A percentile compares a stretch with the other conserved stretches of the same genome.
Evolutionary conservation across 2,888 invertebrate species (phyloP).

Genomic region (Cryptocephalus moraei): DNA sequence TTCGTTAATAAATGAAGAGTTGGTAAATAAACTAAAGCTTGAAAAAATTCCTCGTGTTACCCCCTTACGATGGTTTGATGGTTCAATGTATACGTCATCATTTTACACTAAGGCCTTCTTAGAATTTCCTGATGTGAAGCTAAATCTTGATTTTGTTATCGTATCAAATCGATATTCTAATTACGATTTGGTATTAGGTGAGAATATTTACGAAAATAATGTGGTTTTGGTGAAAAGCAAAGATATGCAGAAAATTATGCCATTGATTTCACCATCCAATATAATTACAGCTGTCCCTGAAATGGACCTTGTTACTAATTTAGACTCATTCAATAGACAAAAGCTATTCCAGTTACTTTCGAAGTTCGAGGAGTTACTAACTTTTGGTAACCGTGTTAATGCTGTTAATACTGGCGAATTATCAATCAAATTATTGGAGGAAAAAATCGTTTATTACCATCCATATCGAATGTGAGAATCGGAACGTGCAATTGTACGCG

Average conservation of each 20-base stretch:
- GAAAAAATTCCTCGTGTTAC: background rate
- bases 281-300: background rate
- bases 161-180: background rate
- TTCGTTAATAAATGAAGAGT: background rate
- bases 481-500: no score
- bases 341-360: background rate
- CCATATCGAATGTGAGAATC: background rate
- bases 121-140: background rate
- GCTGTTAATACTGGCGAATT: background rate
- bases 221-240: background rate
- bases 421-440: background rate
- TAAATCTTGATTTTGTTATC: background rate
- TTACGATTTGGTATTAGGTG: background rate
- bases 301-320: background rate
- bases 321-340: background rate
- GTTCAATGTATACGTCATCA: background rate
- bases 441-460: background rate
- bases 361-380: background rate
- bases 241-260: background rate
- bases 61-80: background rate
- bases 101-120: background rate
- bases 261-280: background rate
- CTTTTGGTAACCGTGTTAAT: background rate
- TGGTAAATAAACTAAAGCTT: background rate
- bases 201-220: background rate